These are phyloP conservation scores for Harmothoe impar DNA, from an alignment of 2,888 invertebrate species.

Conservation along the genomic window DNA sequence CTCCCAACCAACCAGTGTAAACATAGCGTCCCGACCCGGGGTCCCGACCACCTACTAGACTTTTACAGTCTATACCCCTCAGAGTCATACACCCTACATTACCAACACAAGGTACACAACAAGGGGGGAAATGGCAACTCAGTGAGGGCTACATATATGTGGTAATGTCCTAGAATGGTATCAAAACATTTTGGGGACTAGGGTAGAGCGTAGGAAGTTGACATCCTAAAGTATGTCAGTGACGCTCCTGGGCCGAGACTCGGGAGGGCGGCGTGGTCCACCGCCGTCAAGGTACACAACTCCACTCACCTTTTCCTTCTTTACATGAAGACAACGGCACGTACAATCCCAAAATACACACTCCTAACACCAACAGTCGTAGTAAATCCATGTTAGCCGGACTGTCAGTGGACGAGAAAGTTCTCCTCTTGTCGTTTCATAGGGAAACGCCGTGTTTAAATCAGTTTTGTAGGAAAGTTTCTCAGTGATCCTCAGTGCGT, in stretches of 20 bases:
- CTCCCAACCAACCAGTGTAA: not conserved
- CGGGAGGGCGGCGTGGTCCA: not conserved
- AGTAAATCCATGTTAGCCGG: not conserved
- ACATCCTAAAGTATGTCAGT: not conserved
- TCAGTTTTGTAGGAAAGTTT: not conserved
- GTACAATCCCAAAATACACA: conserved; percentile 23
- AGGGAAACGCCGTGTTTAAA: not conserved
- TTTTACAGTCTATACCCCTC: not conserved
- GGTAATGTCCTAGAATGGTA: not conserved
- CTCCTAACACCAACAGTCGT: not conserved
- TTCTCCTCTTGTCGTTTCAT: not conserved
- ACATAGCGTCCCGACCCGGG: not conserved
- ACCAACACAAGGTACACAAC: not conserved
- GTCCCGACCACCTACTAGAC: not conserved
- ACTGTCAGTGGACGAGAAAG: not conserved
- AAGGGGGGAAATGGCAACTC: not conserved
- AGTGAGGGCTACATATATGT: not conserved
- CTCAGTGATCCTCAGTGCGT: not conserved
- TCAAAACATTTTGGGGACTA: not conserved
- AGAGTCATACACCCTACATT: not conserved
- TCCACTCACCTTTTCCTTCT: conserved; percentile 17
- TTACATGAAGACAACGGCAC: conserved; percentile 1
- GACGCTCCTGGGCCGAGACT: not conserved
- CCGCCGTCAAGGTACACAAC: not conserved
- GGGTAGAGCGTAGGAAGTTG: not conserved